A percentile compares a stretch with the other conserved stretches of the same genome.
These are phyloP conservation scores for Polyploca ridens DNA, from an alignment of 2,888 invertebrate genomes.

Conservation along the genomic window DNA sequence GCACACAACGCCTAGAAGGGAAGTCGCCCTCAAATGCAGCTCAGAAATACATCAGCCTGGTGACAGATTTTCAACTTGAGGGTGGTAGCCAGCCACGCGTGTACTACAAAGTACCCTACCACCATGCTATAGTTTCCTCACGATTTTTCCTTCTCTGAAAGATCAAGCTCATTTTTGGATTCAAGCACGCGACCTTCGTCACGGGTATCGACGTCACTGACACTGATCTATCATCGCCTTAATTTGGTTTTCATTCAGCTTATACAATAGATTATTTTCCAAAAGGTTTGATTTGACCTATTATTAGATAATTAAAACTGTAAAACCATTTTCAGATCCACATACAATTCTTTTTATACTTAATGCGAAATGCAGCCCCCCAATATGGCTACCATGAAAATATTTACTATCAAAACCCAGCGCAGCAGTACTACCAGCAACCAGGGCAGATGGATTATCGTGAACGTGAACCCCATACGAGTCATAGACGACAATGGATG, in stretches of 20 bases:
- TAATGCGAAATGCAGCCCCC: not conserved
- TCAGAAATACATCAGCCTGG: too few relatives aligned
- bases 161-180: too few relatives aligned
- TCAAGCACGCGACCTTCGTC: too few relatives aligned
- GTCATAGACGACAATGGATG: constrained; percentile 4
- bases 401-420: constrained; percentile 19
- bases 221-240: too few relatives aligned
- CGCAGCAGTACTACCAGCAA: constrained; percentile 22
- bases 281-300: not conserved
- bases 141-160: too few relatives aligned
- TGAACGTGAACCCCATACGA: constrained; percentile 13
- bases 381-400: constrained; percentile 18
- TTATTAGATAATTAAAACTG: not conserved
- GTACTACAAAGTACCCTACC: too few relatives aligned
- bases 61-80: too few relatives aligned
- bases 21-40: too few relatives aligned
- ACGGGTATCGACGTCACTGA: too few relatives aligned
- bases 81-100: too few relatives aligned
- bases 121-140: too few relatives aligned
- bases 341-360: not conserved
- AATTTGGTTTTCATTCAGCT: not conserved
- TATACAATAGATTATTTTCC: not conserved
- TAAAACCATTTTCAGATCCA: not conserved
- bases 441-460: constrained; percentile 22
- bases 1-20: not conserved